Base-by-base conservation (phyloP, 2,888 invertebrate species). In the Cryptus viduatorius region DNA sequence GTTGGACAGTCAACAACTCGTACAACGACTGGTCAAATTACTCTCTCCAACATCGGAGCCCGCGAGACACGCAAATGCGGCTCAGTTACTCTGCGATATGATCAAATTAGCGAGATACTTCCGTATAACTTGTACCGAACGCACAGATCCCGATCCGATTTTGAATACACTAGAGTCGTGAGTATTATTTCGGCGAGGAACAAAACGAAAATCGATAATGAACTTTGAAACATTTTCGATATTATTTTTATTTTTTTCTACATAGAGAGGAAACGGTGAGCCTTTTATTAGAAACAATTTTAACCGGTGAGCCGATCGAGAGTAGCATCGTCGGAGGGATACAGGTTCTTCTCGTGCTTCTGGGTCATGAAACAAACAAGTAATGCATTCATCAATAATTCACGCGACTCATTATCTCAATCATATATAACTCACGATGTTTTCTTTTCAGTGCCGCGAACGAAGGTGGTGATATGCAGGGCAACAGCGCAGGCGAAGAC, bases 61-160 rank as follows among this genome's bases (percentile, higher is more conserved):
- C 90, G 97, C 97, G 90, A 96, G 97, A 90, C 97, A 98, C 92
- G 96, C 96, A 91, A 98, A 98, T 95, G 97, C 97, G 91, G 96
- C 98, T 90, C 97, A 98, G 94, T 95, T 98, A 94, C 95, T 98
- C 91, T 97, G 97, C 94, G 98, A 98, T 95, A 96, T 98, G 92
- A 96, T 98, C 88, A 95, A 95, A 90, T 95, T 95, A 92, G 95
- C 96, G 85, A 95, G 96, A 88, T 95, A 96, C 90, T 95, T 95
- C 90, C 95, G 94, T 89, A 89, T 91, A 86, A 95, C 94, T 88
- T 95, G 94, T 68, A 94, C 95, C 87, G 96, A 96, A 90, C 94
- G 95, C 87, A 95, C 95, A 84, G 96, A 96, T 92, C 95, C 95
- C 68, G 96, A 97, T 95, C 96, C 97, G 79, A 95, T 97, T 90